Evolutionary conservation across 2,797 vertebrate species (phyloP).

Genomic region (Gymnothorax reevesii): DNA sequence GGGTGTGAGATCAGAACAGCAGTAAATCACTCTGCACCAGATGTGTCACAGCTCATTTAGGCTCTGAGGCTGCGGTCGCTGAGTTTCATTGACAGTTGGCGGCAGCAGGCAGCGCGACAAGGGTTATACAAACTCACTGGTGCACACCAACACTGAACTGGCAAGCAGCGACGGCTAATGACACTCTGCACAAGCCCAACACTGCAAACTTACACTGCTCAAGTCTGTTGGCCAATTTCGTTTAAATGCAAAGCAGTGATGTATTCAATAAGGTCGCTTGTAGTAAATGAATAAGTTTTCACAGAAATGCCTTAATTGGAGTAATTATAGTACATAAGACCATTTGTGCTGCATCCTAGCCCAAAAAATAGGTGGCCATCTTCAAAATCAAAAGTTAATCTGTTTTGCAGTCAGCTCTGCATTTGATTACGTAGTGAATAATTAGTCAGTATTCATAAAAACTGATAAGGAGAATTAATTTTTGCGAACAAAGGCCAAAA

Average conservation of each 20-base stretch:
- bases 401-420: too few relatives aligned
- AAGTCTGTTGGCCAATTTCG: background rate
- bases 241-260: background rate
- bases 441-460: background rate
- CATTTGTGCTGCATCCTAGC: too few relatives aligned
- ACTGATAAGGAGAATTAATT: background rate
- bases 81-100: conserved; percentile 56
- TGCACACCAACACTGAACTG: background rate
- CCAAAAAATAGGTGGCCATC: too few relatives aligned
- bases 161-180: conserved; percentile 35
- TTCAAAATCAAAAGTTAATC: too few relatives aligned
- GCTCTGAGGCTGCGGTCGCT: conserved; percentile 43
- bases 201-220: background rate
- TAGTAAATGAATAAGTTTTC: background rate
- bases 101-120: background rate
- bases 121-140: background rate
- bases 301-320: background rate
- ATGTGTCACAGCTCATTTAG: conserved; percentile 55
- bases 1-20: background rate
- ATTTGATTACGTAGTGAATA: background rate
- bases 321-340: too few relatives aligned
- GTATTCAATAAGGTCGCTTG: background rate
- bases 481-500: too few relatives aligned
- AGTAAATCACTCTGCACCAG: conserved; percentile 51
- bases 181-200: conserved; percentile 37